Percentiles rank a stretch among this genome's conserved stretches.
These are phyloP conservation scores for Digitonthophagus gazella DNA, from an alignment of 2,888 invertebrate genomes.

Conservation along the genomic window DNA sequence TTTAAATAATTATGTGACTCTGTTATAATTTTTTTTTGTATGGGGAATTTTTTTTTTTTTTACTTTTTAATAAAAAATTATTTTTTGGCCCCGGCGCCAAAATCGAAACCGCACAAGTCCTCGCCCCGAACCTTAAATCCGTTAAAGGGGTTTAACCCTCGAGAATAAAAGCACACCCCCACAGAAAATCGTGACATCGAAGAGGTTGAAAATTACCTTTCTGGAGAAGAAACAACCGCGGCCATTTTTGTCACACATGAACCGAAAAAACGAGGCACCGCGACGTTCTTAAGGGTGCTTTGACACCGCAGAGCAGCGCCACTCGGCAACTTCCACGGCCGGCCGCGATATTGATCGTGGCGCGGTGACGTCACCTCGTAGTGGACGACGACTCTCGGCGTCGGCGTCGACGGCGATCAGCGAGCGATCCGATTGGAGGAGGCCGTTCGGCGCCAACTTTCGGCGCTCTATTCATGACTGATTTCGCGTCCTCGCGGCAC, in stretches of 20 bases:
- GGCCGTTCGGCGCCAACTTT: slow-evolving; percentile 45
- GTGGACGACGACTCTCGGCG: slow-evolving; percentile 30
- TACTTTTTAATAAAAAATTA: neutral
- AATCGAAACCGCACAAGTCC: neutral
- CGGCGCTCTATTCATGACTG: slow-evolving; percentile 41
- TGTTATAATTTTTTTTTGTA: too few relatives aligned
- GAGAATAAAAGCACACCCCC: neutral
- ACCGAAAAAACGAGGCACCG: slow-evolving; percentile 45
- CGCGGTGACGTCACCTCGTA: slow-evolving; percentile 40
- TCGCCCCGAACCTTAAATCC: neutral
- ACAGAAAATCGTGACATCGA: neutral
- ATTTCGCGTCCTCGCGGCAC: slow-evolving; percentile 30
- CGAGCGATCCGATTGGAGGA: slow-evolving; percentile 38
- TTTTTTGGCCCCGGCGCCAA: neutral
- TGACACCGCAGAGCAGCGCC: neutral
- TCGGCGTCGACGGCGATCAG: slow-evolving; percentile 34
- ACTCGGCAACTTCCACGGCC: slow-evolving; percentile 26
- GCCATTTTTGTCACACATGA: slow-evolving; percentile 71
- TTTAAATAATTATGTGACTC: too few relatives aligned
- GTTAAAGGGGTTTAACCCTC: too few relatives aligned
- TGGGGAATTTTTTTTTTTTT: too few relatives aligned
- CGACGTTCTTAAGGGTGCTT: slow-evolving; percentile 31
- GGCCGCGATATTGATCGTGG: slow-evolving; percentile 43
- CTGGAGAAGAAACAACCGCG: slow-evolving; percentile 69
- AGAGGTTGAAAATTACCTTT: slow-evolving; percentile 55